These are phyloP conservation scores for Cantharis flavilabris DNA, from an alignment of 2,888 invertebrate genomes.

Conservation along the genomic window DNA sequence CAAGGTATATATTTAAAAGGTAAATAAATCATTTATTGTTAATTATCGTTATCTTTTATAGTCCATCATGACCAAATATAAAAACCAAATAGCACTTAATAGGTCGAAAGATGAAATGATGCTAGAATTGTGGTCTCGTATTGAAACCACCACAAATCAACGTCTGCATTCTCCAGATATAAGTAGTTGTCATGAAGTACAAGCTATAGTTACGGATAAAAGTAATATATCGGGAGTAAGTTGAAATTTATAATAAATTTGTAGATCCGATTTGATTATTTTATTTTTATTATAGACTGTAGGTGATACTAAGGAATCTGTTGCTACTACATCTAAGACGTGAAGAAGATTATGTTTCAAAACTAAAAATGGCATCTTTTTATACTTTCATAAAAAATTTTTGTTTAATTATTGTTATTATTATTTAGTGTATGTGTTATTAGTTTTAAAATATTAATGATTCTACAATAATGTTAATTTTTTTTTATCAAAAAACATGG, in stretches of 20 bases:
- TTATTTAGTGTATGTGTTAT: background rate
- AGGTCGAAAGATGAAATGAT: slow-evolving; percentile 62
- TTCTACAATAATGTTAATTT: background rate
- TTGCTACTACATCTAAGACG: background rate
- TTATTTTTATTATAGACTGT: background rate
- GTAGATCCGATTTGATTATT: background rate
- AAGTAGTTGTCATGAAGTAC: slow-evolving; percentile 60
- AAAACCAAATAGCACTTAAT: slow-evolving; percentile 60
- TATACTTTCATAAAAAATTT: background rate
- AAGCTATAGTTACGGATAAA: slow-evolving; percentile 54
- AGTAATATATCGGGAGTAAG: slow-evolving; percentile 49
- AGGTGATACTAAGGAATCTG: background rate
- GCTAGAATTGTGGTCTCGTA: slow-evolving; percentile 57
- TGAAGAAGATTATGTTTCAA: background rate
- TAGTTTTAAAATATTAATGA: background rate
- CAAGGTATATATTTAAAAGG: slow-evolving; percentile 52
- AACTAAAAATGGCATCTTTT: background rate
- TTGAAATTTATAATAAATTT: background rate
- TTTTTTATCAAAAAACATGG: background rate
- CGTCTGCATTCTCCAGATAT: slow-evolving; percentile 51
- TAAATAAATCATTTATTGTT: background rate
- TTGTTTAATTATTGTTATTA: background rate
- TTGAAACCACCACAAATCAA: slow-evolving; percentile 43
- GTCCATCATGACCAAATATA: slow-evolving; percentile 65
- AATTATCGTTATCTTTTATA: slow-evolving; percentile 36